These are phyloP conservation scores for Echiichthys vipera DNA, from an alignment of 2,797 vertebrate species.

Conservation along the genomic window DNA sequence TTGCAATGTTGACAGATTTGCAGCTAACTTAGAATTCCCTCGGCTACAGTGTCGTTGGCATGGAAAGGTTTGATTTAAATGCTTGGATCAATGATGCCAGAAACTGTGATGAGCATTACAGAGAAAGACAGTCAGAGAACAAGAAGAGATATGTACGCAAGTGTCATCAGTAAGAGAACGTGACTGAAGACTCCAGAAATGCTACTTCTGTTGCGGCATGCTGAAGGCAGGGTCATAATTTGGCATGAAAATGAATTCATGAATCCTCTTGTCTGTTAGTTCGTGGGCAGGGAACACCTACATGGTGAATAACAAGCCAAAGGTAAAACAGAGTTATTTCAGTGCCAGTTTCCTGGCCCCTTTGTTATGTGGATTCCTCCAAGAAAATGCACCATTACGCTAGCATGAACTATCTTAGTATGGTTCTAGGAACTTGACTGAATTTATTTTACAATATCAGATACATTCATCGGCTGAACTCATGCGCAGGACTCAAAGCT, in stretches of 20 bases:
- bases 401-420: neutral
- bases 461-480: neutral
- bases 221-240: slow-evolving; percentile 9
- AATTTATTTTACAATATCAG: neutral
- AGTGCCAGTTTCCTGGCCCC: neutral
- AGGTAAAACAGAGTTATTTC: neutral
- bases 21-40: neutral
- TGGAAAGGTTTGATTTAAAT: neutral
- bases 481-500: neutral
- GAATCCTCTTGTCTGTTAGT: slow-evolving; percentile 42
- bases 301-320: neutral
- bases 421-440: neutral
- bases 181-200: slow-evolving; percentile 33
- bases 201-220: slow-evolving; percentile 50
- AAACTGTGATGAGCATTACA: neutral
- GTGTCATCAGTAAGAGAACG: neutral
- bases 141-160: neutral
- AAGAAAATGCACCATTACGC: neutral
- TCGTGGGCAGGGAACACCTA: slow-evolving; percentile 3
- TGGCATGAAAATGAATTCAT: slow-evolving; percentile 28
- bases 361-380: neutral
- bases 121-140: neutral
- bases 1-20: neutral
- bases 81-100: neutral
- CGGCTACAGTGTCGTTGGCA: accelerated